Evolutionary conservation across 2,113 vertebrate genomes (phyloP), one percentile per base, ranked within the genome.

Genomic region (Tragelaphus imberbis): DNA sequence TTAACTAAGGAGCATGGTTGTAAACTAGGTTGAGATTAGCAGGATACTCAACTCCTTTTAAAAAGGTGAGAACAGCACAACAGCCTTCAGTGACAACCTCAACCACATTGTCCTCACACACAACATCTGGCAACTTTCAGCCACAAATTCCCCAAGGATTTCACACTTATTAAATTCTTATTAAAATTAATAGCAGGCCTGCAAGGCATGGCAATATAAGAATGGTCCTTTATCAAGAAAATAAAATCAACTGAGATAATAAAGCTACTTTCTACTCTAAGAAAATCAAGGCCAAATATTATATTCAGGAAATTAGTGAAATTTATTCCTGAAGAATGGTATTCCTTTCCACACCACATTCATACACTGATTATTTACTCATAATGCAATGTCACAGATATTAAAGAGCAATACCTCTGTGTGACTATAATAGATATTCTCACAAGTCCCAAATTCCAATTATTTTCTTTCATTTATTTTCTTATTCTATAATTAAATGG

Each of bases 171-270:
- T 98, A 97, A 94, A 97, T 97, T 96, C 82, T 92, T 96, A 98
- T 98, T 97, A 98, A 97, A 98, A 98, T 98, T 97, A 98, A 97
- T 97, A 98, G 96, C 88, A 94, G 81, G 33, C n/a, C 90, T 98
- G 44, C 28, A 96, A 98, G 84, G 58, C 86, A 96, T 90, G 30
- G 27, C 27, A 75, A 63, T 87, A 96, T 88, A 77, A 47, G 59
- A 95, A 95, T 4, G 93, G 82, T 40, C 49, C 61, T 93, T 97
- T 96, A 97, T 90, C 58, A 84, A 49, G 58, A 97, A 98, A 97
- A 95, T 61, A 82, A 91, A 59, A 95, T 90, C 55, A 92, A 80
- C 63, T 51, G 56, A 91, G 90, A 94, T 93, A 97, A 96, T 94
- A 93, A 97, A 97, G 44, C 40, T 77, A 81, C 51, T 91, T 89